A percentile compares a stretch with the other conserved stretches of the same genome.
Evolutionary conservation across 1,140 invertebrate species (phyloP).

Genomic region (Achatina immaculata): DNA sequence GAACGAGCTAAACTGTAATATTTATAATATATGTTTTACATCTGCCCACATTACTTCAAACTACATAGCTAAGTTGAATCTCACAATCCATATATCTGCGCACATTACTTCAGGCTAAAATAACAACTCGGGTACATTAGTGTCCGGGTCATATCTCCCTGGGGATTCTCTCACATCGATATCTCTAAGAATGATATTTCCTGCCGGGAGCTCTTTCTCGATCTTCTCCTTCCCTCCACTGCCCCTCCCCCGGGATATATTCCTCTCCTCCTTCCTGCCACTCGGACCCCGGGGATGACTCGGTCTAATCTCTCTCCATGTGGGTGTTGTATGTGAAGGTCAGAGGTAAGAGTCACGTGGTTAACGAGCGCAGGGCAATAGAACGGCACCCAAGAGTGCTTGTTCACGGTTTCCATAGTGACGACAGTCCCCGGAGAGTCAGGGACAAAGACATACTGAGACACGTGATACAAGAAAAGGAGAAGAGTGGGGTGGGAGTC

Average conservation of each 20-base stretch:
- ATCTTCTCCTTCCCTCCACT: background rate
- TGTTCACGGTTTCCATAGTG: conserved; percentile 37
- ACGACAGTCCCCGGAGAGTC: conserved; percentile 33
- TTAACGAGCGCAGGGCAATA: conserved; percentile 12
- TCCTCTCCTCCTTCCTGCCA: background rate
- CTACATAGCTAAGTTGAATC: too few species aligned
- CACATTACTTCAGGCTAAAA: background rate
- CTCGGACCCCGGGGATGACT: conserved; percentile 20
- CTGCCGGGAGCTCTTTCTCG: too few species aligned
- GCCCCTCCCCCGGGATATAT: too few species aligned
- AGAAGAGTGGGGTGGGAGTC: too few species aligned
- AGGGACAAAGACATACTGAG: background rate
- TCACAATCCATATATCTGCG: background rate
- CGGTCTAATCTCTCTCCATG: conserved; percentile 21
- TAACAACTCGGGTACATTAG: conserved; percentile 19
- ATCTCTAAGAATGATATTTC: background rate
- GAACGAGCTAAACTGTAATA: too few species aligned
- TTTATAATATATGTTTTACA: too few species aligned
- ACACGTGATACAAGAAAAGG: background rate
- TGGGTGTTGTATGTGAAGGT: conserved; percentile 20
- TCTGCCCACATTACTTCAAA: too few species aligned
- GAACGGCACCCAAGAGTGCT: conserved; percentile 32
- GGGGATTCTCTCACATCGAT: conserved; percentile 21
- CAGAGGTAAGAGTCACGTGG: conserved; percentile 28
- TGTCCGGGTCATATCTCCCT: conserved; percentile 40